Base-by-base conservation (phyloP, 2,888 invertebrate genomes). In the Lissonota sp. region DNA sequence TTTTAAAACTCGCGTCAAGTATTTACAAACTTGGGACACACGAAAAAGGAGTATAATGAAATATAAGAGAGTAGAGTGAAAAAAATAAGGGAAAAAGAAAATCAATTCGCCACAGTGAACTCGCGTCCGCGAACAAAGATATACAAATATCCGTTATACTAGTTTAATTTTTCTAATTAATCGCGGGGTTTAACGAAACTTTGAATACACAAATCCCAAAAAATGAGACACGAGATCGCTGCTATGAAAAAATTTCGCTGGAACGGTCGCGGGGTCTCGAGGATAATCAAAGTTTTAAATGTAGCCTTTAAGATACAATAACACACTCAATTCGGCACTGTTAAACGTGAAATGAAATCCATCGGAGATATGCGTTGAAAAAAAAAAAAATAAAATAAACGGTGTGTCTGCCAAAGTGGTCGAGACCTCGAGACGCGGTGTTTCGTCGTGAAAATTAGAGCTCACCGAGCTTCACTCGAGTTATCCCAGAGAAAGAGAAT, bases 1-100 rank as follows among this genome's bases (percentile, higher is more conserved):
- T 79, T 75, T 83, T 81, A 71, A 69, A 60, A 67, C 64, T 74
- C 73, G 81, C 46, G 73, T 77, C 66, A 81, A 74, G 77, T 70
- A 77, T 81, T 81, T 64, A 66, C 80, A 72, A 16, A 72, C 62
- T 76, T 66, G 81, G 77, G 81, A 37, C 4, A 39, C 67, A 67
- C 8, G 44, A 49, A 51, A 37, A 40, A 39, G 42, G 40, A 44
- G 62, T 8, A 58, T 10, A 51, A 12, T n/a, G 10, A 10, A 8
- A 42, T 26, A 46, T 39, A 63, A 60, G 6, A 49, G 0, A n/a
- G 60, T 26, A 60, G 12, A 39, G n/a, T 42, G 42, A 8, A 16
- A 49, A 8, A 66, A 66, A 70, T 7, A 1, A 6, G 4, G 10
- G 53, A 5, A 16, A 14, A 14, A 62, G 16, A 62, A 5, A 10